Evolutionary conservation across 2,888 invertebrate species (phyloP).

Genomic region (Drosophila seclusa): DNA sequence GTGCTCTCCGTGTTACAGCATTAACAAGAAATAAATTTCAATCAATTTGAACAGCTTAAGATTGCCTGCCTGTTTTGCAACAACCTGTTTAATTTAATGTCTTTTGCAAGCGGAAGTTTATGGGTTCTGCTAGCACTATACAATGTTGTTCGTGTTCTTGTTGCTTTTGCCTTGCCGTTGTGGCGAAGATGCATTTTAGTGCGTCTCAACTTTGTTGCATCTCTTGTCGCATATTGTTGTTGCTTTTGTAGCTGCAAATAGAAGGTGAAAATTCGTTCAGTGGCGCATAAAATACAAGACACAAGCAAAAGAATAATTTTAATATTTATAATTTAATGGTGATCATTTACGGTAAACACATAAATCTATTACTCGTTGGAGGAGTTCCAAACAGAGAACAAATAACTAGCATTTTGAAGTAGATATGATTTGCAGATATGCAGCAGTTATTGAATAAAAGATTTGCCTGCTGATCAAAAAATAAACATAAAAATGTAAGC

Average conservation of each 20-base stretch:
- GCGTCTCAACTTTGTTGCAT: conserved; percentile 52
- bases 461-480: neutral
- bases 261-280: conserved; percentile 51
- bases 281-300: neutral
- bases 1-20: conserved; percentile 41
- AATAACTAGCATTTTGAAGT: conserved; percentile 19
- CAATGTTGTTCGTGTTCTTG: conserved; percentile 10
- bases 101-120: conserved; percentile 60
- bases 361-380: conserved; percentile 6
- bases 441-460: conserved; percentile 30
- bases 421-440: conserved; percentile 65
- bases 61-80: conserved; percentile 40
- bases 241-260: conserved; percentile 32
- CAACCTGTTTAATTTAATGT: conserved; percentile 73
- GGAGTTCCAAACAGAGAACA: neutral
- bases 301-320: neutral
- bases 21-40: conserved; percentile 63
- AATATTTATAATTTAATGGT: neutral
- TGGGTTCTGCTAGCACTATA: conserved; percentile 54
- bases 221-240: conserved; percentile 39
- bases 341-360: neutral
- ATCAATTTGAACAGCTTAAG: conserved; percentile 58
- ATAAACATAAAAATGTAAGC: neutral
- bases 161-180: conserved; percentile 18
- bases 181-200: conserved; percentile 42